Percentiles rank a stretch among this genome's conserved stretches.
These are phyloP conservation scores for Malurus melanocephalus DNA, from an alignment of 2,113 vertebrate genomes.

Conservation along the genomic window DNA sequence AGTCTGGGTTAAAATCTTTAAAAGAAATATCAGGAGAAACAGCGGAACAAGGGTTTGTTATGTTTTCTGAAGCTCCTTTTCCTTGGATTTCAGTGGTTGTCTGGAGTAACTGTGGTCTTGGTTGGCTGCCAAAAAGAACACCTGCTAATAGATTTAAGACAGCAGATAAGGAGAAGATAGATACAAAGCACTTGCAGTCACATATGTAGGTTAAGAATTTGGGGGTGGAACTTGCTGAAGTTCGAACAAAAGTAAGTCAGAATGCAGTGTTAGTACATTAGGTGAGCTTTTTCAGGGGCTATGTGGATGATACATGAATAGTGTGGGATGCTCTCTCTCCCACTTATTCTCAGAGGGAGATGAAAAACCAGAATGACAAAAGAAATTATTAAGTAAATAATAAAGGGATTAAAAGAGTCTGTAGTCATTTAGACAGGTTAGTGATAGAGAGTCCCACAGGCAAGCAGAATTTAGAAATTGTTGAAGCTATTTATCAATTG, in stretches of 20 bases:
- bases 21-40: not conserved
- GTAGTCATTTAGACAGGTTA: slow-evolving; percentile 26
- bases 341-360: slow-evolving; percentile 53
- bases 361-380: slow-evolving; percentile 44
- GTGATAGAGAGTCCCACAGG: not conserved
- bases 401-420: slow-evolving; percentile 20
- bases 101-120: not conserved
- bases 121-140: not conserved
- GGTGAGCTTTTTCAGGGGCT: slow-evolving; percentile 24
- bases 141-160: not conserved
- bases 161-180: not conserved
- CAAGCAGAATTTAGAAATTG: slow-evolving; percentile 30
- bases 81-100: not conserved
- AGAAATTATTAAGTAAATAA: slow-evolving; percentile 57
- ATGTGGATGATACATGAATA: slow-evolving; percentile 39
- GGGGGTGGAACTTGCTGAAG: slow-evolving; percentile 36
- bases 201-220: slow-evolving; percentile 25
- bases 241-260: slow-evolving; percentile 37
- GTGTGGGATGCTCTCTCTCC: slow-evolving; percentile 49
- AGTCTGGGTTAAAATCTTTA: not conserved
- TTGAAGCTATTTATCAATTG: not conserved
- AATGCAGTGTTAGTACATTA: not conserved
- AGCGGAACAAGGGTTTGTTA: not conserved
- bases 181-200: not conserved
- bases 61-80: not conserved